A percentile compares a stretch with the other conserved stretches of the same genome.
Conservation (phyloP, 2,797 vertebrate genomes). For the Acanthurus leucopareius region DNA sequence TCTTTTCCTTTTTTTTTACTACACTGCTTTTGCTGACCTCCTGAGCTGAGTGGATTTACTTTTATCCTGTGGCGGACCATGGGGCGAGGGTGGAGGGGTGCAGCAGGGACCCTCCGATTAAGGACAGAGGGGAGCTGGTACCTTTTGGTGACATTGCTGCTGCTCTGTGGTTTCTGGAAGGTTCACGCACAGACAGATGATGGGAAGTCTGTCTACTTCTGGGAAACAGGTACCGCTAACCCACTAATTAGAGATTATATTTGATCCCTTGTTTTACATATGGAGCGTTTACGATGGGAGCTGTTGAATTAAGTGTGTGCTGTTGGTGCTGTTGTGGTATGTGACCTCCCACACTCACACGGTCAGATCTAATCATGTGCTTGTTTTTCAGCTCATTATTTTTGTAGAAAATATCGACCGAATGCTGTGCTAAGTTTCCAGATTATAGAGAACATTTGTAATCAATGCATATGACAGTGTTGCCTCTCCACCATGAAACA, state of each 20-base stretch:
- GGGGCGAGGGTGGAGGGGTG: slow-evolving; percentile 82
- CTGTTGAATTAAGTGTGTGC: slow-evolving; percentile 36
- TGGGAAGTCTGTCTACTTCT: slow-evolving; percentile 92
- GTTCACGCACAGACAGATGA: slow-evolving; percentile 86
- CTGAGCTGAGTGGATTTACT: slow-evolving; percentile 84
- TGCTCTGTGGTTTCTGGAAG: slow-evolving; percentile 84
- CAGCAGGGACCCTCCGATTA: slow-evolving; percentile 68
- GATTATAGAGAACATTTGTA: neutral
- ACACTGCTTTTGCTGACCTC: slow-evolving; percentile 56
- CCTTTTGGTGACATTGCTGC: slow-evolving; percentile 84
- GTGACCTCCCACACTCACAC: slow-evolving; percentile 54
- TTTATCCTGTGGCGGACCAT: slow-evolving; percentile 84
- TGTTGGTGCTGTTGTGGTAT: slow-evolving; percentile 16
- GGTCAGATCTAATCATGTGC: slow-evolving; percentile 23
- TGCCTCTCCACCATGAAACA: neutral
- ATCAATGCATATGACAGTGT: neutral
- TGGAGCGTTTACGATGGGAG: slow-evolving; percentile 36
- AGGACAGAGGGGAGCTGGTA: slow-evolving; percentile 70
- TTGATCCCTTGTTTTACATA: slow-evolving; percentile 46
- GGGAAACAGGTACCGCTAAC: slow-evolving; percentile 92
- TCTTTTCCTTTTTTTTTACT: neutral
- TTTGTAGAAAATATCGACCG: slow-evolving; percentile 27
- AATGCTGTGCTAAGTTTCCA: neutral
- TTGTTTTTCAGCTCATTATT: slow-evolving; percentile 1
- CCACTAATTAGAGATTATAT: slow-evolving; percentile 55